Conservation (phyloP, 2,888 invertebrate species). For the Odontothrips loti region DNA sequence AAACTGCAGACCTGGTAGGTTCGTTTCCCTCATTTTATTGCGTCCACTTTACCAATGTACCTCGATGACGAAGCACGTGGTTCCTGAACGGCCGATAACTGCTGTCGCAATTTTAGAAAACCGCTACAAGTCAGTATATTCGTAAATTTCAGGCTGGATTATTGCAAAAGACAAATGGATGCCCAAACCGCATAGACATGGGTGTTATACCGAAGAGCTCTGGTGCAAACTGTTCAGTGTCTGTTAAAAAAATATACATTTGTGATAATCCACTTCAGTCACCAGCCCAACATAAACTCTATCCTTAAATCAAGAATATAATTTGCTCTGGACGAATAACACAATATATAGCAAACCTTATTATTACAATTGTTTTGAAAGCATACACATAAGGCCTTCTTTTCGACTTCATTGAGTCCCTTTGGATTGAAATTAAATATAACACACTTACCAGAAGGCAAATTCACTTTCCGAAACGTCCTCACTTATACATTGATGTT, state of each 20-base stretch:
- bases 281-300: constrained; percentile 20
- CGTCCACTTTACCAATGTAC: too few species aligned
- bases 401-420: neutral
- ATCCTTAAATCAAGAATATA: constrained; percentile 15
- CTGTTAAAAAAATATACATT: constrained; percentile 22
- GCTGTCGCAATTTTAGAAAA: too few species aligned
- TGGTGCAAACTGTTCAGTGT: constrained; percentile 4
- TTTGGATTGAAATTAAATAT: too few species aligned
- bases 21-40: too few species aligned
- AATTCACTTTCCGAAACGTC: too few species aligned
- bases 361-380: neutral
- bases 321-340: constrained; percentile 19
- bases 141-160: neutral
- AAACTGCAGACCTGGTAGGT: too few species aligned
- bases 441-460: too few species aligned
- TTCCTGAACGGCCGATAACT: too few species aligned
- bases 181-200: neutral
- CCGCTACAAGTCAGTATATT: too few species aligned
- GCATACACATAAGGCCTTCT: neutral
- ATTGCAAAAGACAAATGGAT: neutral
- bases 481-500: too few species aligned
- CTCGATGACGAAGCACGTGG: too few species aligned
- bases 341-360: neutral
- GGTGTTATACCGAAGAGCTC: neutral
- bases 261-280: constrained; percentile 16